phyloP scores from a whole-genome alignment of 2,888 invertebrate genomes.

The Harmothoe impar region DNA sequence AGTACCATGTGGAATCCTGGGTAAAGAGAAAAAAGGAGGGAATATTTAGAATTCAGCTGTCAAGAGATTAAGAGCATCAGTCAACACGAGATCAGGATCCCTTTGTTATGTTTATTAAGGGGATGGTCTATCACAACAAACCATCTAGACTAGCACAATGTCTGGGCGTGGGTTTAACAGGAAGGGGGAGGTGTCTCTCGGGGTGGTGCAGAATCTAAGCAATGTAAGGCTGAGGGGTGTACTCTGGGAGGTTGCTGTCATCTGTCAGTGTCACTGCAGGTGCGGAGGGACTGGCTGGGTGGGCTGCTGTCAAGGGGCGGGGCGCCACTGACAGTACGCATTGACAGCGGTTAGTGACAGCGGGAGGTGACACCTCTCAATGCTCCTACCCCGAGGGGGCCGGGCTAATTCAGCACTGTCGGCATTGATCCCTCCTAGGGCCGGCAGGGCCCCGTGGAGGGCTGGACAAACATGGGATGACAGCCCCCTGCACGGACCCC shows the following conservation, averaged over 20 bases:
- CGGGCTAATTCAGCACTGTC: background rate
- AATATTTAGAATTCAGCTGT: background rate
- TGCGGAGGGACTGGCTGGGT: background rate
- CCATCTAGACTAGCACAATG: too few relatives aligned
- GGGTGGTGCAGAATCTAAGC: background rate
- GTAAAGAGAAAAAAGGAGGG: background rate
- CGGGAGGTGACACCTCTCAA: background rate
- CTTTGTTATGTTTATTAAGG: background rate
- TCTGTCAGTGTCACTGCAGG: conserved; percentile 14
- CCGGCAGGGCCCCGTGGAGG: background rate
- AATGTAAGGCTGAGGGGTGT: background rate
- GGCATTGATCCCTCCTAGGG: background rate
- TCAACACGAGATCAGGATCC: background rate
- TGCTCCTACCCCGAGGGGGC: background rate
- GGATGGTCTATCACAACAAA: background rate
- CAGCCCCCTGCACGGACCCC: background rate
- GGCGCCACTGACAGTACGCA: background rate
- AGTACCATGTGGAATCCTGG: background rate
- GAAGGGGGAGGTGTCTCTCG: background rate
- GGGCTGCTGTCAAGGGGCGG: background rate
- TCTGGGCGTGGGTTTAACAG: background rate
- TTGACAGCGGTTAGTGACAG: background rate
- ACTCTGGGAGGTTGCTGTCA: background rate
- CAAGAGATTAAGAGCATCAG: background rate
- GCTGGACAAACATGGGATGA: background rate